phyloP scores from a whole-genome alignment of 92 coral and sea anemone genomes.

The Pocillopora meandrina region DNA sequence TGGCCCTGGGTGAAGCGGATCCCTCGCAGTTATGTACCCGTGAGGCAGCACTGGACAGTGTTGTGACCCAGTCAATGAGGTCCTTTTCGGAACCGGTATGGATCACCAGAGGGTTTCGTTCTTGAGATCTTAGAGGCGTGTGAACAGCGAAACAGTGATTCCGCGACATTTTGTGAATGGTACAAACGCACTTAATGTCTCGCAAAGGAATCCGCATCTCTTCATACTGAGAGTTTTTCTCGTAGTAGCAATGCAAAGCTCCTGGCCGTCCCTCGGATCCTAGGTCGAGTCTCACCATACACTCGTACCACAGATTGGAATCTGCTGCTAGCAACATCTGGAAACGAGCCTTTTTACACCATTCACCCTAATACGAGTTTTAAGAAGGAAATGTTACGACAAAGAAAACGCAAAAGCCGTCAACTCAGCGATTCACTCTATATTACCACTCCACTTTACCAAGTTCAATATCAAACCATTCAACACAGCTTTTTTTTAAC shows the following conservation, averaged over 20 bases:
- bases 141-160: constrained; percentile 88
- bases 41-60: constrained; percentile 65
- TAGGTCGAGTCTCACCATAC: constrained; percentile 78
- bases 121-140: constrained; percentile 71
- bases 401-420: neutral
- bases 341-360: constrained; percentile 90
- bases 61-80: constrained; percentile 88
- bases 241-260: constrained; percentile 72
- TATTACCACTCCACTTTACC: too few species aligned
- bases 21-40: constrained; percentile 77
- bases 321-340: constrained; percentile 61
- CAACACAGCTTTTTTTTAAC: neutral
- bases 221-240: constrained; percentile 62
- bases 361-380: constrained; percentile 61
- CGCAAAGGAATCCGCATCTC: constrained; percentile 76
- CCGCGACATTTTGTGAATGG: constrained; percentile 72
- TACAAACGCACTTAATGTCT: constrained; percentile 78
- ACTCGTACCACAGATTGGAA: constrained; percentile 86
- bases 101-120: constrained; percentile 75
- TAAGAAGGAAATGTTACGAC: neutral
- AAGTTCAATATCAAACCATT: neutral
- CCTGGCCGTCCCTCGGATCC: constrained; percentile 66
- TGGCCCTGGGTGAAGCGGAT: constrained; percentile 74
- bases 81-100: constrained; percentile 80
- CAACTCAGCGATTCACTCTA: neutral